These are phyloP conservation scores for Hypomesus transpacificus DNA, from an alignment of 2,113 vertebrate species.

Conservation along the genomic window DNA sequence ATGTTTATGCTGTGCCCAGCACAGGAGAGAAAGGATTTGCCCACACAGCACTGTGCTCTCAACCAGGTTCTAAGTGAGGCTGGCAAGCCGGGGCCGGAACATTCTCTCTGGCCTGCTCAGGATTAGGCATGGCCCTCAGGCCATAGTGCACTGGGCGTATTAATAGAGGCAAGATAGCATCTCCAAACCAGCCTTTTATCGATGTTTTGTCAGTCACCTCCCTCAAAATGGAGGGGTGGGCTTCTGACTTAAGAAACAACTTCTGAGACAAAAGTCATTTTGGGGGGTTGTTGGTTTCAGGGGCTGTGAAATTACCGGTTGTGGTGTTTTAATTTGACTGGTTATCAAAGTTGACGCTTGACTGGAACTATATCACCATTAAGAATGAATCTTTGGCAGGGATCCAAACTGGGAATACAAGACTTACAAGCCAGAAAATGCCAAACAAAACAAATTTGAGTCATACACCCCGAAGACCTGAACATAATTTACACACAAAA, in stretches of 20 bases:
- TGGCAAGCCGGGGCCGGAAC: constrained; percentile 64
- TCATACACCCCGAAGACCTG: background rate
- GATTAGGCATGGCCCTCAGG: constrained; percentile 57
- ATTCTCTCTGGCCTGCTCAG: constrained; percentile 63
- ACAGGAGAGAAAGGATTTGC: constrained; percentile 70
- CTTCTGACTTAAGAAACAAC: constrained; percentile 34
- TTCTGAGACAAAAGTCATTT: background rate
- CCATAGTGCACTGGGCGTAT: constrained; percentile 49
- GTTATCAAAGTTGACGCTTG: constrained; percentile 21
- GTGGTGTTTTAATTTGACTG: constrained; percentile 1
- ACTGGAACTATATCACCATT: background rate
- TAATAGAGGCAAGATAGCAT: constrained; percentile 59
- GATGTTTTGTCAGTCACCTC: constrained; percentile 34
- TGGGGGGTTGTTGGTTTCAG: background rate
- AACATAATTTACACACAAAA: background rate
- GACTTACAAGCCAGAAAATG: background rate
- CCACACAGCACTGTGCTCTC: constrained; percentile 73
- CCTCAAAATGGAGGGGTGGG: constrained; percentile 37
- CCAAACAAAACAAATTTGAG: background rate
- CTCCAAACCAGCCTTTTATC: constrained; percentile 44
- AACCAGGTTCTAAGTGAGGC: constrained; percentile 68
- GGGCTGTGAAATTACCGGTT: constrained; percentile 3
- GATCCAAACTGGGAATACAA: background rate
- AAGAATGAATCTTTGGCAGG: constrained; percentile 3
- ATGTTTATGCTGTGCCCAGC: constrained; percentile 68